These are phyloP conservation scores for Peromyscus aztecus DNA, from an alignment of 2,797 vertebrate species.

Conservation along the genomic window DNA sequence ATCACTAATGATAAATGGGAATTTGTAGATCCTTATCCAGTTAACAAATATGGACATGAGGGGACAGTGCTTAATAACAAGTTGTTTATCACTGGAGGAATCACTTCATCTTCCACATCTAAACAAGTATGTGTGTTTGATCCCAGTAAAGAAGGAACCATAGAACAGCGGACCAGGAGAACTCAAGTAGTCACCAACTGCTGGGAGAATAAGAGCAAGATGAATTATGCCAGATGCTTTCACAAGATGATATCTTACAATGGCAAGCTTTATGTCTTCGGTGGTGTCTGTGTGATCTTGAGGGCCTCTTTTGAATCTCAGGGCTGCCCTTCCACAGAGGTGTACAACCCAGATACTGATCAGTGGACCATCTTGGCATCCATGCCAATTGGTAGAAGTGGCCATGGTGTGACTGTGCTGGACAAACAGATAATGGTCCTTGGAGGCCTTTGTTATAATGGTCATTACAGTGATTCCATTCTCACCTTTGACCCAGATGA, in stretches of 20 bases:
- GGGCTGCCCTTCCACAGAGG: conserved; percentile 99
- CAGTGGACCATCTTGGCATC: conserved; percentile 99
- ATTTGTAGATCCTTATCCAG: conserved; percentile 98
- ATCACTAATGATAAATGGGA: conserved; percentile 99
- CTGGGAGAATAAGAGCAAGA: conserved; percentile 99
- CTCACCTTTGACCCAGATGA: conserved; percentile 99
- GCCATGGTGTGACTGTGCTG: conserved; percentile 97
- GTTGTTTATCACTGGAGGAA: conserved; percentile 98
- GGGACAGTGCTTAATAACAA: conserved; percentile 97
- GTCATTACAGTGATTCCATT: conserved; percentile 99
- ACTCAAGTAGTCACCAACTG: conserved; percentile 95
- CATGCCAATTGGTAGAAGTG: conserved; percentile 99
- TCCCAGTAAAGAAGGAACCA: conserved; percentile 95
- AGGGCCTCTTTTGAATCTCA: conserved; percentile 99
- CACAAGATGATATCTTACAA: conserved; percentile 99
- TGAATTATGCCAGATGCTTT: conserved; percentile 99
- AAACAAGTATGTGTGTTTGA: conserved; percentile 99
- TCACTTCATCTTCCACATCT: conserved; percentile 99
- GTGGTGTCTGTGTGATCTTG: conserved; percentile 98
- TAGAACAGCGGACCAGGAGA: conserved; percentile 93
- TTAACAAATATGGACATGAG: conserved; percentile 99
- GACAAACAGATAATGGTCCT: conserved; percentile 99
- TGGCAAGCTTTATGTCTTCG: conserved; percentile 98
- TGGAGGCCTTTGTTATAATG: conserved; percentile 98
- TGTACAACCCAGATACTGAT: conserved; percentile 97